Conservation (phyloP, 1,140 invertebrate genomes). For the Saccostrea glomerata region DNA sequence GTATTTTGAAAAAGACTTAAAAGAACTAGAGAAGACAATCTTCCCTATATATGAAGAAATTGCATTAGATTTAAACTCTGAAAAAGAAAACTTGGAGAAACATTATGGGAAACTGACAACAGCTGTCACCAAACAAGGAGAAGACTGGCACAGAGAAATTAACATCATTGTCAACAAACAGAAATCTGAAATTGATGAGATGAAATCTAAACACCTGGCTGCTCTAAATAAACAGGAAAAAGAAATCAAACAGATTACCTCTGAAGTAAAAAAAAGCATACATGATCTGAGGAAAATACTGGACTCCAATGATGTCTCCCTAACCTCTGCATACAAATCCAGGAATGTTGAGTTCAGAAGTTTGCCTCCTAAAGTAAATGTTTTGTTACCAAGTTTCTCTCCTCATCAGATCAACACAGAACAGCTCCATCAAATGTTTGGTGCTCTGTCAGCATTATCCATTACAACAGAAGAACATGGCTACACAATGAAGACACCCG, state of each 20-base stretch:
- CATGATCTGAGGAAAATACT: not conserved
- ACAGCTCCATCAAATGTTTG: not conserved
- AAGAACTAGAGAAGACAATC: not conserved
- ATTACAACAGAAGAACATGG: not conserved
- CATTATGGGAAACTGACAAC: not conserved
- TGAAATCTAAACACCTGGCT: not conserved
- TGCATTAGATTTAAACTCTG: not conserved
- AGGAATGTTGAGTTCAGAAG: not conserved
- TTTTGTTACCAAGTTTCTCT: not conserved
- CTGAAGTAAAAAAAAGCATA: not conserved
- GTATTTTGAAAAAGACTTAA: not conserved
- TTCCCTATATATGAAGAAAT: not conserved
- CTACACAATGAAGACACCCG: not conserved
- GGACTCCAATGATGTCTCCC: not conserved
- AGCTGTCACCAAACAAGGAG: not conserved
- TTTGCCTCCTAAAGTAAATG: not conserved
- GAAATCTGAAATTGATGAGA: not conserved
- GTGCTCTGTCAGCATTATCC: not conserved
- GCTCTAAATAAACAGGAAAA: not conserved
- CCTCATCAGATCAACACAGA: not conserved
- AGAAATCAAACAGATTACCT: not conserved
- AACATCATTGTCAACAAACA: not conserved
- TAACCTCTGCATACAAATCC: not conserved
- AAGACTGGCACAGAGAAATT: not conserved
- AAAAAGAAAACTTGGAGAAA: not conserved